Percentiles rank a stretch among this genome's conserved stretches.
These are phyloP conservation scores for Volucella zonaria DNA, from an alignment of 2,888 invertebrate species.

Conservation along the genomic window DNA sequence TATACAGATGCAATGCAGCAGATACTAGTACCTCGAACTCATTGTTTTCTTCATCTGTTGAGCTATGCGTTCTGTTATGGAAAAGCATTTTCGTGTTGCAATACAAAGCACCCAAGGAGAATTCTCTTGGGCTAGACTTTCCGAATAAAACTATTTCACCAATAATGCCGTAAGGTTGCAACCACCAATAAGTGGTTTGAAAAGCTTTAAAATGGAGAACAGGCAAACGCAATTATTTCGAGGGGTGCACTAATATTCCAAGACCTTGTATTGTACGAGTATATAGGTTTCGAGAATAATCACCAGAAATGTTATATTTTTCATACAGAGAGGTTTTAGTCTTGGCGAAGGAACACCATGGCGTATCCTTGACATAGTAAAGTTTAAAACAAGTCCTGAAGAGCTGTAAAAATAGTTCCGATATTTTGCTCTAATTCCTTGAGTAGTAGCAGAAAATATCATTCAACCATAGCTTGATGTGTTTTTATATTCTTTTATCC, in stretches of 20 bases:
- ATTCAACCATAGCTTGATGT: too few relatives aligned
- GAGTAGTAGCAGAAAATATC: too few relatives aligned
- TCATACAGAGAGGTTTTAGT: too few relatives aligned
- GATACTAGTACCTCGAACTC: background rate
- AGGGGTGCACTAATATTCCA: constrained; percentile 9
- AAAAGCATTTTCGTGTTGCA: constrained; percentile 68
- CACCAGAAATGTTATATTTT: background rate
- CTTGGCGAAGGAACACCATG: too few relatives aligned
- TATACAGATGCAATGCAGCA: constrained; percentile 25
- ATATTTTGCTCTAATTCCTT: too few relatives aligned
- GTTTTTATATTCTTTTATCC: too few relatives aligned
- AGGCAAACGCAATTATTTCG: constrained; percentile 34
- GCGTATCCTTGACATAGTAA: too few relatives aligned
- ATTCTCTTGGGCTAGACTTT: constrained; percentile 49
- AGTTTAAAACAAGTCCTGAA: too few relatives aligned
- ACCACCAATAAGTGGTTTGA: constrained; percentile 59
- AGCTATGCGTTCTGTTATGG: constrained; percentile 13
- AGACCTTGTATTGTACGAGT: too few relatives aligned
- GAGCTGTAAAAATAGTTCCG: too few relatives aligned
- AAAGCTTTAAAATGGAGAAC: constrained; percentile 14
- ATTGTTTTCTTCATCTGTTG: constrained; percentile 29
- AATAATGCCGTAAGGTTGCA: constrained; percentile 23
- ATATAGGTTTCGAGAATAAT: background rate
- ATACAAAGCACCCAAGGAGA: constrained; percentile 18
- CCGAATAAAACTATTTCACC: constrained; percentile 35